phyloP scores from a whole-genome alignment of 1,140 invertebrate species.

The Schmidtea mediterranea region DNA sequence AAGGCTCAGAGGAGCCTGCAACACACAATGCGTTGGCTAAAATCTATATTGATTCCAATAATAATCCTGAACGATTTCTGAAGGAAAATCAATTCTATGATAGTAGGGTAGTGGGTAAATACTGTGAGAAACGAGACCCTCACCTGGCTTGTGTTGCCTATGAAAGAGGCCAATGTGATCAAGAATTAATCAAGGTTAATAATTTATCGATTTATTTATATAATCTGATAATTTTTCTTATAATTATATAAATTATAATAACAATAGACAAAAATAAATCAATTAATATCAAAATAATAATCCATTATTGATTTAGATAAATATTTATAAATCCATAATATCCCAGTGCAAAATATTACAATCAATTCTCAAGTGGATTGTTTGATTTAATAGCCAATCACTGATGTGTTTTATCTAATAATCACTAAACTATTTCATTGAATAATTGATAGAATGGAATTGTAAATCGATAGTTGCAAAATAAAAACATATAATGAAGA shows the following conservation, averaged over 20 bases:
- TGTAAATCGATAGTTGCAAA: too few species aligned
- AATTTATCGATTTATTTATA: not conserved
- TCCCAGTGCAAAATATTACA: too few species aligned
- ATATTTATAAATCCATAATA: too few species aligned
- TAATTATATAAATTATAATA: not conserved
- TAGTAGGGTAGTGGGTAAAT: conserved; percentile 71
- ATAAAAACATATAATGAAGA: too few species aligned
- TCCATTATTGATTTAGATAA: not conserved
- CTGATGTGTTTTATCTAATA: too few species aligned
- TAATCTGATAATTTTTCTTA: not conserved
- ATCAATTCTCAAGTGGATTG: too few species aligned
- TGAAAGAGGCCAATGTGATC: conserved; percentile 82
- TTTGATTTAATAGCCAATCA: too few species aligned
- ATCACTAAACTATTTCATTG: too few species aligned
- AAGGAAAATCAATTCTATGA: conserved; percentile 77
- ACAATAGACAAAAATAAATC: not conserved
- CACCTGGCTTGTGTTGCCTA: conserved; percentile 95
- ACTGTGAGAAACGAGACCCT: conserved; percentile 96
- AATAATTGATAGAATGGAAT: too few species aligned
- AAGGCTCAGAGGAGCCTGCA: conserved; percentile 75
- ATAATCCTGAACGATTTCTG: conserved; percentile 89
- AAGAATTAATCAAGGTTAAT: conserved; percentile 60
- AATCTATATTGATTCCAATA: conserved; percentile 98
- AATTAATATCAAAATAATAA: not conserved
- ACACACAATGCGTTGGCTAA: conserved; percentile 97